These are phyloP conservation scores for Melanotaenia pygmaea DNA, from an alignment of 2,797 vertebrate species.

Conservation along the genomic window DNA sequence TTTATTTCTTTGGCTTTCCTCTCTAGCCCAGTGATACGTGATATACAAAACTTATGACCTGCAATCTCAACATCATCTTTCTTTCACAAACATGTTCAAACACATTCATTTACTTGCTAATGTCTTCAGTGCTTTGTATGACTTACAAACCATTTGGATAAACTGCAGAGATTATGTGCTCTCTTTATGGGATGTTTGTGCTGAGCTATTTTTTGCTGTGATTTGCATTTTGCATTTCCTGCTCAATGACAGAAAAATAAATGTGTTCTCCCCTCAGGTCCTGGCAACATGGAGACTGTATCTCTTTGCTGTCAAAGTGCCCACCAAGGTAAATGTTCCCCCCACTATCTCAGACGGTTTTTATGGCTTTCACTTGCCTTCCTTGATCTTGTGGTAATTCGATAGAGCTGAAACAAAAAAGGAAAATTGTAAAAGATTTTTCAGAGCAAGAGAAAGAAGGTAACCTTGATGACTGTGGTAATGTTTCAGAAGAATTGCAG, in stretches of 20 bases:
- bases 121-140: slow-evolving; percentile 66
- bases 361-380: slow-evolving; percentile 63
- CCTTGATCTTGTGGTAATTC: slow-evolving; percentile 64
- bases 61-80: slow-evolving; percentile 46
- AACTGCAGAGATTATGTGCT: slow-evolving; percentile 65
- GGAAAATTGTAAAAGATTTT: slow-evolving; percentile 31
- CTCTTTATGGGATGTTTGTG: slow-evolving; percentile 65
- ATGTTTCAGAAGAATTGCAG: slow-evolving; percentile 16
- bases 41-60: slow-evolving; percentile 55
- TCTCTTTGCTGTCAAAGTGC: slow-evolving; percentile 90
- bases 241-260: slow-evolving; percentile 72
- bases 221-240: slow-evolving; percentile 75
- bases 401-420: slow-evolving; percentile 39
- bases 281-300: slow-evolving; percentile 92
- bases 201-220: slow-evolving; percentile 64
- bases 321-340: slow-evolving; percentile 87
- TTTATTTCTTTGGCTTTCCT: background rate
- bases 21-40: slow-evolving; percentile 29
- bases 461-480: slow-evolving; percentile 42
- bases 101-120: slow-evolving; percentile 62
- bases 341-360: slow-evolving; percentile 38
- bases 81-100: slow-evolving; percentile 17
- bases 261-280: slow-evolving; percentile 82
- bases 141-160: slow-evolving; percentile 59
- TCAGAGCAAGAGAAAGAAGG: slow-evolving; percentile 34